Base-by-base conservation (phyloP, 2,797 vertebrate species). In the Valencia hispanica region DNA sequence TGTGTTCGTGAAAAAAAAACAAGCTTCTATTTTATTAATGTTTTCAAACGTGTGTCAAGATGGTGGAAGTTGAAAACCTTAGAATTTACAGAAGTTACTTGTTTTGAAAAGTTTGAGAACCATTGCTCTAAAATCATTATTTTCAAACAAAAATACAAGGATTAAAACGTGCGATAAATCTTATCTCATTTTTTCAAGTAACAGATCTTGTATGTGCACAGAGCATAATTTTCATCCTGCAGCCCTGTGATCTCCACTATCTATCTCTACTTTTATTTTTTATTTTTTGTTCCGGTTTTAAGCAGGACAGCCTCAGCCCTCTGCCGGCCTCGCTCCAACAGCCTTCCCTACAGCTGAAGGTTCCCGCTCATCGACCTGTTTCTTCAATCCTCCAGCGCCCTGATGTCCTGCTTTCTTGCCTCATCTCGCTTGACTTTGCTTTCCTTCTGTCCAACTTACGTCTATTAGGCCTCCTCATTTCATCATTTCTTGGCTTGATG, bases 381-480 rank as follows among this genome's bases (percentile, higher is more conserved):
- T 87, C 83, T 87, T 85, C 77, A 87, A 88, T 79, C 81, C 87
- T 88, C 87, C 68, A 63, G 79, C 75, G 89, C 55, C 84, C 73
- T 4, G 51, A 79, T 88, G 89, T 84, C 83, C 84, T 68, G 73
- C 72, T 89, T 85, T 87, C 72, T 63, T 47, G 48, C 61, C 18
- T 69, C 75, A 75, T 77, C 68, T 70, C 9, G 15, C 77, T 83
- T 85, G 73, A 73, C 75, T 89, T 70, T 65, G 50, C 70, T 81
- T 66, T 78, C 68, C 66, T 65, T 78, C 70, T 68, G 80, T 73
- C 73, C 73, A 41, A 41, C 57, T 75, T 50, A 75, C 75, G 82
- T 81, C 68, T 78, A 82, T 83, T 73, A 69, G 41, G 74, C 59
- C 36, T 82, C 68, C 55, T 65, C 3, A 5, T 70, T 77, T 83